Evolutionary conservation across 1,140 invertebrate genomes (phyloP).

Genomic region (Psix sp.): DNA sequence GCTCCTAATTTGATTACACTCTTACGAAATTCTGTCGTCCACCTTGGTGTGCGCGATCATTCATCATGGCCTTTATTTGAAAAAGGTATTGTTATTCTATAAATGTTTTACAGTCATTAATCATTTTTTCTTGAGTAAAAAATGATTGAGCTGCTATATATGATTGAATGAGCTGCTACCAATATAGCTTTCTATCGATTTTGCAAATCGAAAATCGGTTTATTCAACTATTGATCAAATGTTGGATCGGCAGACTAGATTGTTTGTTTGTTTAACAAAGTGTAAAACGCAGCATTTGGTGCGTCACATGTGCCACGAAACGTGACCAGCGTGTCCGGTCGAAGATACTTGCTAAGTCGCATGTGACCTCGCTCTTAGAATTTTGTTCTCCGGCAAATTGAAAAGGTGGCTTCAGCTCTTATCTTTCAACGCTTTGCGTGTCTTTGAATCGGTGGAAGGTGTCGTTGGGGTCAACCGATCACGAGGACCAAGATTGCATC

Average conservation of each 20-base stretch:
- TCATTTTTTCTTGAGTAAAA: too few species aligned
- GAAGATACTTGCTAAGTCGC: neutral
- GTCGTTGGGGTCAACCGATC: slow-evolving; percentile 20
- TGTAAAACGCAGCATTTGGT: too few species aligned
- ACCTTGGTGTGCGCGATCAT: slow-evolving; percentile 8
- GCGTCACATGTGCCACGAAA: slow-evolving; percentile 8
- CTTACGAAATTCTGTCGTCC: slow-evolving; percentile 25
- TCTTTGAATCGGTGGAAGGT: slow-evolving; percentile 23
- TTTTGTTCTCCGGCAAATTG: slow-evolving; percentile 12
- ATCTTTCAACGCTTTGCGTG: slow-evolving; percentile 11
- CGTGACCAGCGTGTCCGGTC: slow-evolving; percentile 16
- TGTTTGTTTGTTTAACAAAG: too few species aligned
- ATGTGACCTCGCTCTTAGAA: slow-evolving; percentile 37
- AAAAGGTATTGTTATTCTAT: neutral
- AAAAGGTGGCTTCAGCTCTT: slow-evolving; percentile 20
- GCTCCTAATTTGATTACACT: slow-evolving; percentile 49
- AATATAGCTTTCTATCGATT: too few species aligned
- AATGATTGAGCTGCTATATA: too few species aligned
- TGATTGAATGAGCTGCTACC: too few species aligned
- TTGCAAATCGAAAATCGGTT: neutral
- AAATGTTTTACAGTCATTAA: too few species aligned
- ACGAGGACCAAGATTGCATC: slow-evolving; percentile 37
- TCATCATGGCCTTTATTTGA: slow-evolving; percentile 28
- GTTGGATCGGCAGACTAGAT: too few species aligned
- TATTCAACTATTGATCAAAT: too few species aligned